Evolutionary conservation across 2,797 vertebrate genomes (phyloP).

Genomic region (Graptemys geographica): DNA sequence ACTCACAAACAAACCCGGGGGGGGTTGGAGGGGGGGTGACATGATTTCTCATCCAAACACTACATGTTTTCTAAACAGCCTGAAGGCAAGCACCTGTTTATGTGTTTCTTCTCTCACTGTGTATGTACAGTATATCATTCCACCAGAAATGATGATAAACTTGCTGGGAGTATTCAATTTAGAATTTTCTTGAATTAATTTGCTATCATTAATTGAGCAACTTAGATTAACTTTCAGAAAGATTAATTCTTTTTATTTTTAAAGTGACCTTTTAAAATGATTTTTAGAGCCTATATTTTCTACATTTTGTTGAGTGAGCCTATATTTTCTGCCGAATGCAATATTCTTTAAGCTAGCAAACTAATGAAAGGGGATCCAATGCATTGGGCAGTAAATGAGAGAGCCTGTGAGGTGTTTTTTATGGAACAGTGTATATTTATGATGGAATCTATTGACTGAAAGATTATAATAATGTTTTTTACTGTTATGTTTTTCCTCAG

Average conservation of each 20-base stretch:
- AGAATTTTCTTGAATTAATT: slow-evolving; percentile 15
- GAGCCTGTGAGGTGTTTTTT: background rate
- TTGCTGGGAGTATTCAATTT: background rate
- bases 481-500: background rate
- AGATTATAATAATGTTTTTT: background rate
- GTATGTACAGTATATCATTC: background rate
- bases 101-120: background rate
- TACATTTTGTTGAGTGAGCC: background rate
- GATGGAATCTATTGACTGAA: background rate
- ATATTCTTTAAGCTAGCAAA: background rate
- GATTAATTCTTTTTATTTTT: background rate
- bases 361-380: background rate
- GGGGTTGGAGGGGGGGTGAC: background rate
- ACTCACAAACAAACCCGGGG: background rate
- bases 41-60: background rate
- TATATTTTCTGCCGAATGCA: background rate
- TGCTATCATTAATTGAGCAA: background rate
- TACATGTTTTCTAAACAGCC: background rate
- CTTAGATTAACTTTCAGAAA: background rate
- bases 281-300: slow-evolving; percentile 21
- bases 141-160: background rate
- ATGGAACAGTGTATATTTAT: background rate
- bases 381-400: background rate
- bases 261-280: slow-evolving; percentile 25
- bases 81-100: slow-evolving; percentile 3